Evolutionary conservation across 2,888 invertebrate genomes (phyloP), one percentile per base, ranked within the genome.

Genomic region (Philopedon plagiatum): DNA sequence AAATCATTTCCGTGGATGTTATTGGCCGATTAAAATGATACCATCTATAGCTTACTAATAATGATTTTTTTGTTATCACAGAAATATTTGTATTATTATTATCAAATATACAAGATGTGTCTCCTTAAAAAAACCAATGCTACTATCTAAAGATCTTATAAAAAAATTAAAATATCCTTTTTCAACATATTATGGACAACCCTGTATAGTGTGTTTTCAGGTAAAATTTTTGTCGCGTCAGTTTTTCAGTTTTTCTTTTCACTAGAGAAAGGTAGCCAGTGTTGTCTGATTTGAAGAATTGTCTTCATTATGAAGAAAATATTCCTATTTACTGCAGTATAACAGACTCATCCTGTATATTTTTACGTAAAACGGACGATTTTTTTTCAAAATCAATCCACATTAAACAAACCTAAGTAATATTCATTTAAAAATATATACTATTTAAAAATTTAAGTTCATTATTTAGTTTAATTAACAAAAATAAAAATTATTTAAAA

Each of bases 61-160:
- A 51, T 26, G 46, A 44, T 29, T 62, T 61, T 44, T 23, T 41
- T 41, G 8, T 49, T 62, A 62, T 62, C 62, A 62, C 62, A 62
- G 62, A 62, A 49, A 62, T 49, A 62, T 62, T 62, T 26, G 23
- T 29, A 32, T 19, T 46, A 62, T 32, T 49, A 62, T 49, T 34
- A 62, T 49, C 15, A 13, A 29, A 32, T 49, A 62, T 46, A 49
- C 46, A 60, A 13, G 13, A 26, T 44, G n/a, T 49, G 23, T 49
- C n/a, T 32, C 32, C 9, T 11, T 32, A 32, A 5, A 32, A 32
- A 34, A 11, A 34, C 11, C 2, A 34, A 34, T n/a, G n/a, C n/a
- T n/a, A 34, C 32, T 34, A 34, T n/a, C 11, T n/a, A 1, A 4
- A n/a, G 11, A 34, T 34, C n/a, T n/a, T 34, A 34, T n/a, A 2